Evolutionary conservation across 2,888 invertebrate species (phyloP), one percentile per base, ranked within the genome.

Genomic region (Conops quadrifasciatus): DNA sequence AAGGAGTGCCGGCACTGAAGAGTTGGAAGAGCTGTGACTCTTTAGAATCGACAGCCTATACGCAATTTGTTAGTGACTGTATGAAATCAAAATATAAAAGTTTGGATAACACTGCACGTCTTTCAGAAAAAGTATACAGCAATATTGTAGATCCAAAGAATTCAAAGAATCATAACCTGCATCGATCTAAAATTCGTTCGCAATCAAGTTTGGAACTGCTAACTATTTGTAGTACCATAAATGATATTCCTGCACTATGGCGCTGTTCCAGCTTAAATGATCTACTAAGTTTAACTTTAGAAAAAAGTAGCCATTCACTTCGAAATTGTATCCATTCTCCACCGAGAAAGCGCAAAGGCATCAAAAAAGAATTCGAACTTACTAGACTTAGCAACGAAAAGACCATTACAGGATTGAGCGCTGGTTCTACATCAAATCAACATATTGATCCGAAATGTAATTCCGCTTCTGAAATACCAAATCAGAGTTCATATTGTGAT

Each of bases 171-270:
- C 45, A 43, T 5, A 43, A 43, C 9, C 45, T n/a, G 45, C 45
- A 5, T 11, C 45, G 45, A 53, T 2, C 36, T 15, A 36, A 13
- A 60, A 28, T 70, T 59, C 43, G 71, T 49, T 82, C 82, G 51
- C 84, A 79, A 71, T 85, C 84, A 4, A 82, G 87, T 76, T 86
- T 85, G 84, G 87, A 88, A 80, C 82, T 87, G 1, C 26, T 53
- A 13, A 36, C 59, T 51, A 24, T 88, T 47, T 1, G 2, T 26
- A 47, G 30, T 78, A 89, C 89, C 86, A 90, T n/a, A n/a, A n/a
- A 89, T 81, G 89, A 89, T 87, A 90, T 90, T 84, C 90, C 90
- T 81, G 88, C 90, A 21, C 79, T 77, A 51, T 78, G 78, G 43
- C 79, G 83, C 36, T 83, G 83, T 67, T 82, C 82, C 63, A 83